These are phyloP conservation scores for Phortica magna DNA, from an alignment of 2,888 invertebrate genomes.

Conservation along the genomic window DNA sequence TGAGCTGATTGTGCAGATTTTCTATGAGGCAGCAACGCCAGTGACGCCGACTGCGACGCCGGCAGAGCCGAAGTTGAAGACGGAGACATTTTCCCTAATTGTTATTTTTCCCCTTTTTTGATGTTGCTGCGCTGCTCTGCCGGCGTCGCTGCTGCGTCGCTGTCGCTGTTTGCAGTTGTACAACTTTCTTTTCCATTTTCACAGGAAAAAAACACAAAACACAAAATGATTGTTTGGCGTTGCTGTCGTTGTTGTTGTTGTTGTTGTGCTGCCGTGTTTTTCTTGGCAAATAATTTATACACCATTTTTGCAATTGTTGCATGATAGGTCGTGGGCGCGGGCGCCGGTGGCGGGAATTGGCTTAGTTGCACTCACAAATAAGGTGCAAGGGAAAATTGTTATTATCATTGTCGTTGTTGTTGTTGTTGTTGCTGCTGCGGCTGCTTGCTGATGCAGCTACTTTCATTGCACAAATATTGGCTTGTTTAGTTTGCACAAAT, in stretches of 20 bases:
- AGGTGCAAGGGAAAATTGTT: conserved; percentile 50
- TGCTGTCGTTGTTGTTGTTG: not conserved
- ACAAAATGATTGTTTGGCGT: not conserved
- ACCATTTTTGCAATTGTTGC: conserved; percentile 19
- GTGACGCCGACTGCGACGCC: not conserved
- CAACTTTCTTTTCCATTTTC: conserved; percentile 32
- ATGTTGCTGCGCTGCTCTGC: not conserved
- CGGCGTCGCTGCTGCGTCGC: not conserved
- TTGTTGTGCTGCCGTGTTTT: not conserved
- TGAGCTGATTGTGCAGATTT: conserved; percentile 20
- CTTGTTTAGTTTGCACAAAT: not conserved
- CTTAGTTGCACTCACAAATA: conserved; percentile 41
- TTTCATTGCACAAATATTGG: conserved; percentile 30
- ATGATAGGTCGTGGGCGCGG: not conserved
- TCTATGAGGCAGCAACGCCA: not conserved
- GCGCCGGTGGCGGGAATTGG: not conserved
- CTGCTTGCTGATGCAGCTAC: conserved; percentile 15
- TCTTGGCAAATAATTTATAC: conserved; percentile 7
- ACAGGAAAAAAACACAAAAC: conserved; percentile 21
- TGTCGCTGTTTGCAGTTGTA: conserved; percentile 17
- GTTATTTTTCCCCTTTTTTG: conserved; percentile 21
- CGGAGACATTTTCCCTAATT: conserved; percentile 23
- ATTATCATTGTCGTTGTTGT: conserved; percentile 1
- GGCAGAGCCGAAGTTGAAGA: not conserved
- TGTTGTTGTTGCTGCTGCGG: not conserved